phyloP scores from a whole-genome alignment of 2,113 vertebrate genomes.

The Podocnemis expansa region DNA sequence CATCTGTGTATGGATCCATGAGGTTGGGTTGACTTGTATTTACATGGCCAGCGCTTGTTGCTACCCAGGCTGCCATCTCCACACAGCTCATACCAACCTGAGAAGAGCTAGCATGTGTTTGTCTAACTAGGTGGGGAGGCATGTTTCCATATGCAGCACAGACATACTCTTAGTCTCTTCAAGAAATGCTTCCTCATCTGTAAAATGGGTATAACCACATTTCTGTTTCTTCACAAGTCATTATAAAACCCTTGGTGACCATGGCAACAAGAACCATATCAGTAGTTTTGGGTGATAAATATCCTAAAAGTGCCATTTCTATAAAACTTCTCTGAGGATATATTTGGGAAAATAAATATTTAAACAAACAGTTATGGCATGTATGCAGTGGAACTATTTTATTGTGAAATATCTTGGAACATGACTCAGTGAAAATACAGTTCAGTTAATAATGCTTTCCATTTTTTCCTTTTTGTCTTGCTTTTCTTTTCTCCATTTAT shows the following conservation, averaged over 20 bases:
- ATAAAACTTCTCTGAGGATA: not conserved
- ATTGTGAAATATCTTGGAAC: not conserved
- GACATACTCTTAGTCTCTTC: not conserved
- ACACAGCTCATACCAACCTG: not conserved
- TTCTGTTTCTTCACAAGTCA: not conserved
- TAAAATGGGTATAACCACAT: not conserved
- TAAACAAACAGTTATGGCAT: not conserved
- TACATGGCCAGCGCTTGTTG: not conserved
- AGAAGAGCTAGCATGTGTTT: not conserved
- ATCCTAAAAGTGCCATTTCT: not conserved
- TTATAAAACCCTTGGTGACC: not conserved
- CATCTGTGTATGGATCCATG: not conserved
- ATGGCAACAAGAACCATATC: not conserved
- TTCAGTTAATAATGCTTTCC: not conserved
- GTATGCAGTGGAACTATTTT: not conserved
- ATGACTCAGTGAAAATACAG: no score
- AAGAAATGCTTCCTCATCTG: not conserved
- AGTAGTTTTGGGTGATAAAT: fast-evolving
- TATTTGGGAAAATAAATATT: not conserved
- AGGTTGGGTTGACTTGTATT: not conserved
- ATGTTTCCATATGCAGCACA: not conserved
- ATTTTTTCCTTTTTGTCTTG: not conserved
- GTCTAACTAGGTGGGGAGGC: not conserved
- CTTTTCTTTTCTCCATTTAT: not conserved
- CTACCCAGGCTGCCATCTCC: not conserved